Base-by-base conservation (phyloP, 2,797 vertebrate species). In the Diceros bicornis region DNA sequence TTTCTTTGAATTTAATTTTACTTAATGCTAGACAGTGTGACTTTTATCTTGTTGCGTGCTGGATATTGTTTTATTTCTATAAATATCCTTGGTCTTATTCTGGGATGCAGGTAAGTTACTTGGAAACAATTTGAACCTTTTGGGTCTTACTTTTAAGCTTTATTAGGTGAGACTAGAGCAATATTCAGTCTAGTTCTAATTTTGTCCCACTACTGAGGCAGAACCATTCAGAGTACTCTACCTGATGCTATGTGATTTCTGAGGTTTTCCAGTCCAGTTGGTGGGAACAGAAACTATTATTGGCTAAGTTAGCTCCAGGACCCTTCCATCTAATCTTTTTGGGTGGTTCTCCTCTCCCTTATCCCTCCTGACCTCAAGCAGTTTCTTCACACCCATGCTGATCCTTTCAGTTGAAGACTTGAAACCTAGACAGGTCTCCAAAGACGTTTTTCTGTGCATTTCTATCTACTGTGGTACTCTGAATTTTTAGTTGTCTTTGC, bases 391-490 rank as follows among this genome's bases (percentile, higher is more conserved):
- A 74, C 4, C 27, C 37, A 69, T 81, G 5, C 82, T 50, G 37
- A 69, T 86, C 50, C 23, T 69, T 85, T 87, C 77, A 47, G 34
- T 72, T 82, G 34, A 97, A 93, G 23, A 81, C 59, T 81, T 93
- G 41, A 64, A 94, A 89, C 44, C 34, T 74, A 52, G n/a, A 4
- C 7, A 85, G 55, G 61, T 92, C 71, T 79, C 55, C n/a, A 95
- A 62, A 90, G 79, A 7, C 84, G 41, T 47, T 89, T 18, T 78
- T 78, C 34, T 71, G 27, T 37, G 32, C 44, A 68, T 86, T 64
- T 95, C 86, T 55, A 23, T 79, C 21, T 79, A 68, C 82, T 75
- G 27, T 64, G 55, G 47, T 37, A 68, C 11, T 66, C 64, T 29
- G 44, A 75, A 82, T 44, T 50, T 81, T 79, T 91, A 91, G 29